Evolutionary conservation across 2,797 vertebrate species (phyloP), one percentile per base, ranked within the genome.

Genomic region (Hyperoplus lanceolatus): DNA sequence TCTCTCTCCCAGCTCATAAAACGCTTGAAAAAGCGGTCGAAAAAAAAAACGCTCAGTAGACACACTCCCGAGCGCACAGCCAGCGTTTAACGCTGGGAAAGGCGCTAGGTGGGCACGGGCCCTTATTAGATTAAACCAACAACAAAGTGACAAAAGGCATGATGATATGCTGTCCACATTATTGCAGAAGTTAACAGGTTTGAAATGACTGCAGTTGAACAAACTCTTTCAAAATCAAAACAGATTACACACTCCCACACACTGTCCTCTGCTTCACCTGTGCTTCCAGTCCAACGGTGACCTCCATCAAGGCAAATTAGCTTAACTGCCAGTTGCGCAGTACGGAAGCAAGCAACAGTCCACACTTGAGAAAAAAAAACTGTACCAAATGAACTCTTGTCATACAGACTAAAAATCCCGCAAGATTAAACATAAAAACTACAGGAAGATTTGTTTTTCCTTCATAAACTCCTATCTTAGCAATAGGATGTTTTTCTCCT

Each of bases 211-310:
- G 50, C 51, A n/a, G 21, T 70, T 45, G 16, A 6, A 29, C 11
- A 5, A 43, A 29, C 8, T 10, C 16, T 59, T 49, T 65, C 13
- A 39, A 57, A 60, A 1, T 14, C 13, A 50, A 14, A 18, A 57
- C 12, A 6, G 8, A 46, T 9, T 2, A 41, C 68, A 68, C 4
- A 43, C 59, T 43, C 58, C 58, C 16, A 56, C 68, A 54, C 54
- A 53, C 66, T 66, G 6, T 14, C n/a, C 21, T 60, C n/a, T 51
- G 51, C 29, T 41, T 65, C 14, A 39, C 54, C 21, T 65, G 14
- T 29, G 13, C 15, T 45, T 38, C 56, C 21, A 53, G 39, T 46
- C 9, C 8, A 14, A 65, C 12, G 6, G n/a, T 15, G 41, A 48
- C 57, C 56, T 67, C 46, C 1, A 59, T 56, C n/a, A 29, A 50